Evolutionary conservation across 1,140 invertebrate species (phyloP).

Genomic region (Leptonema lineaticorne): DNA sequence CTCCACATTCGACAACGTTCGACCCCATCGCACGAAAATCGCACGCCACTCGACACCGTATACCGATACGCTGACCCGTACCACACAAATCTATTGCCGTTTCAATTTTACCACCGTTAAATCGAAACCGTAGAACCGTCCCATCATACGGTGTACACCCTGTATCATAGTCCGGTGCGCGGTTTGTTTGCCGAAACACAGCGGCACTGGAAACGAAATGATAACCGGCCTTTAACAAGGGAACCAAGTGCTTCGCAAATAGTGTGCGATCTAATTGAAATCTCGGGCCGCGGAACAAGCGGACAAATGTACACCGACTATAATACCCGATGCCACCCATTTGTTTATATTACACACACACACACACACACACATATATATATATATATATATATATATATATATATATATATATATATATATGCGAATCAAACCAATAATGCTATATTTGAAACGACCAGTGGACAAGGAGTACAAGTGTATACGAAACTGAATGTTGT

Average conservation of each 20-base stretch:
- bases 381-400: too few species aligned
- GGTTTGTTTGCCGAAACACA: slow-evolving; percentile 35
- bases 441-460: too few species aligned
- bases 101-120: too few species aligned
- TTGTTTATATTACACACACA: neutral
- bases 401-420: too few species aligned
- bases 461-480: too few species aligned
- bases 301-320: slow-evolving; percentile 20
- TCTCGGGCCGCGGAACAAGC: slow-evolving; percentile 31
- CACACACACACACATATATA: neutral
- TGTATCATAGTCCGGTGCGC: slow-evolving; percentile 19
- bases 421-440: too few species aligned
- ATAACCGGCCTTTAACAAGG: slow-evolving; percentile 35
- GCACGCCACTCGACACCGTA: neutral
- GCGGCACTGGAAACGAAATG: slow-evolving; percentile 30
- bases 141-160: neutral
- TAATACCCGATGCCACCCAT: neutral
- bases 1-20: neutral
- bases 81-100: too few species aligned
- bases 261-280: slow-evolving; percentile 39
- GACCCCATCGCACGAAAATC: neutral
- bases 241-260: slow-evolving; percentile 35
- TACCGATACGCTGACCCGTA: too few species aligned
- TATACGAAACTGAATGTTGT: too few species aligned
- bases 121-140: too few species aligned